Conservation (phyloP, 2,888 invertebrate genomes). For the Lasioglossum leucozonium region DNA sequence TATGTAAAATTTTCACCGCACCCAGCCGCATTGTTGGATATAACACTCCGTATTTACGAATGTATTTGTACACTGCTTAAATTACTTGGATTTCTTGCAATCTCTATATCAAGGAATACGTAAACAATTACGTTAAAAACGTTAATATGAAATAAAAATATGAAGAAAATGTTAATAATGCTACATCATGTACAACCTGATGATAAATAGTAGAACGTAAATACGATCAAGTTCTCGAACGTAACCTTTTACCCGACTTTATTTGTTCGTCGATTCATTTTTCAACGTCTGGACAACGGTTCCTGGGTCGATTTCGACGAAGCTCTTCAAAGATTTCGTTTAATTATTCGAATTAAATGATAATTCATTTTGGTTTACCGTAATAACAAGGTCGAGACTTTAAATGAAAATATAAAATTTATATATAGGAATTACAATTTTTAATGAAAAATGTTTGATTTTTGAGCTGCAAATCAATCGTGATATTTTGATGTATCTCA, state of each 20-base stretch:
- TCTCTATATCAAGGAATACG: background rate
- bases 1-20: conserved; percentile 62
- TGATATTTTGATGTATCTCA: too few relatives aligned
- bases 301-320: background rate
- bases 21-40: conserved; percentile 37
- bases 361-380: background rate
- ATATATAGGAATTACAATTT: background rate
- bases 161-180: background rate
- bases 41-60: conserved; percentile 12
- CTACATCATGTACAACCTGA: background rate
- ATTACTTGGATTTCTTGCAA: background rate
- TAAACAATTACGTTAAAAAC: background rate
- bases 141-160: too few relatives aligned
- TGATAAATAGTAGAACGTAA: too few relatives aligned
- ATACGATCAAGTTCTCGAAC: background rate
- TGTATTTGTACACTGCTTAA: background rate
- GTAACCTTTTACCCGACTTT: background rate
- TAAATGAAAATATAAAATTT: background rate
- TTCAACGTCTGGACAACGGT: background rate
- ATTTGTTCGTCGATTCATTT: background rate
- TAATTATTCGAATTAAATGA: background rate
- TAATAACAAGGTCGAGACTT: background rate
- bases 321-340: background rate
- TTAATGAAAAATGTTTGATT: background rate
- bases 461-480: background rate